Evolutionary conservation across 2,113 vertebrate species (phyloP).

Genomic region (Mobula birostris): DNA sequence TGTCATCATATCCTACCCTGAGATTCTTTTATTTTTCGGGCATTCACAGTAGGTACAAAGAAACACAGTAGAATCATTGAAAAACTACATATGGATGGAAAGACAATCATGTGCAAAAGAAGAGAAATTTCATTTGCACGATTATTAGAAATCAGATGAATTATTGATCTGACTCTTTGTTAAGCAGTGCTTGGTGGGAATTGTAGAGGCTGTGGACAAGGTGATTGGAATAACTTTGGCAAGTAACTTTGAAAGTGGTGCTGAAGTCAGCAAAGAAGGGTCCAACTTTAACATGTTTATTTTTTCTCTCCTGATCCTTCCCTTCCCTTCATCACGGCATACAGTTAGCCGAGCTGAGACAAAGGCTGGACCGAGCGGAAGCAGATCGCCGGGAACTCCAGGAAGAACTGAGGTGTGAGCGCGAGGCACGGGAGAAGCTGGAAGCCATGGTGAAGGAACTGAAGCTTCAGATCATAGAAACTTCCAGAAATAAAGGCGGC

Average conservation of each 20-base stretch:
- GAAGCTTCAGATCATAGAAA: conserved; percentile 81
- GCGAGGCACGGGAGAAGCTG: conserved; percentile 83
- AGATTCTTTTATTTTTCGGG: too few relatives aligned
- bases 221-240: too few relatives aligned
- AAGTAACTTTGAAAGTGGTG: not conserved
- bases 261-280: not conserved
- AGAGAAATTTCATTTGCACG: too few relatives aligned
- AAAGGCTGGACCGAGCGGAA: conserved; percentile 81
- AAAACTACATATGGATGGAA: too few relatives aligned
- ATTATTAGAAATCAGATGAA: too few relatives aligned
- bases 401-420: conserved; percentile 80
- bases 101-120: too few relatives aligned
- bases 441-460: conserved; percentile 83
- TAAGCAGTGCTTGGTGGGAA: too few relatives aligned
- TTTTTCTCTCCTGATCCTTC: not conserved
- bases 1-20: too few relatives aligned
- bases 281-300: not conserved
- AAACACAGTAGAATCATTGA: too few relatives aligned
- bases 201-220: too few relatives aligned
- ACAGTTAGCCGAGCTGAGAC: conserved; percentile 80
- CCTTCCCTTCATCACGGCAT: not conserved
- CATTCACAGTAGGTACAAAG: too few relatives aligned
- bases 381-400: conserved; percentile 88
- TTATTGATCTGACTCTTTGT: too few relatives aligned
- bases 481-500: conserved; percentile 43